Conservation (phyloP, 2,113 vertebrate species). For the Psephotus haematonotus region DNA sequence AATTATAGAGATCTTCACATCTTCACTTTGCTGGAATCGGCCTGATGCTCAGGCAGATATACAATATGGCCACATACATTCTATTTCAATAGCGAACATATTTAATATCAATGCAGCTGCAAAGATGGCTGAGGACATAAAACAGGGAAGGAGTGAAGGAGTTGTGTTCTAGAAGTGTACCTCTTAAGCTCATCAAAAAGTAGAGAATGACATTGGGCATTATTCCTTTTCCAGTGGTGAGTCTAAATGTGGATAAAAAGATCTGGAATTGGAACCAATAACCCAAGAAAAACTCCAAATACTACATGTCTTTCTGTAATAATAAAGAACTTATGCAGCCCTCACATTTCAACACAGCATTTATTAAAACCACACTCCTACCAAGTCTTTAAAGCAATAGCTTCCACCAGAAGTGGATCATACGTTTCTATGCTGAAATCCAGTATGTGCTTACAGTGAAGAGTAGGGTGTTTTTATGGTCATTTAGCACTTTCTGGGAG, state of each 20-base stretch:
- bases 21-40: neutral
- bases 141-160: neutral
- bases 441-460: neutral
- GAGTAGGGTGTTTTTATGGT: neutral
- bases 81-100: neutral
- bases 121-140: neutral
- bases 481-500: slow-evolving; percentile 3
- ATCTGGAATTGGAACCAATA: neutral
- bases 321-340: neutral
- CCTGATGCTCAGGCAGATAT: neutral
- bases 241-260: neutral
- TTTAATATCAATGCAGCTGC: neutral
- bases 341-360: neutral
- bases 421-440: neutral
- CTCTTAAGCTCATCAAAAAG: neutral
- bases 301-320: neutral
- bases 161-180: neutral
- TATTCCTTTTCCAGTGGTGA: neutral
- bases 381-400: neutral
- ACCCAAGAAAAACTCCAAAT: neutral
- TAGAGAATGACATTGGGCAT: neutral
- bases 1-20: neutral
- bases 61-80: neutral
- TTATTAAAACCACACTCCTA: neutral
- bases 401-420: neutral